Percentiles rank a stretch among this genome's conserved stretches.
Conservation (phyloP, 2,113 vertebrate species). For the Lasiurus cinereus region DNA sequence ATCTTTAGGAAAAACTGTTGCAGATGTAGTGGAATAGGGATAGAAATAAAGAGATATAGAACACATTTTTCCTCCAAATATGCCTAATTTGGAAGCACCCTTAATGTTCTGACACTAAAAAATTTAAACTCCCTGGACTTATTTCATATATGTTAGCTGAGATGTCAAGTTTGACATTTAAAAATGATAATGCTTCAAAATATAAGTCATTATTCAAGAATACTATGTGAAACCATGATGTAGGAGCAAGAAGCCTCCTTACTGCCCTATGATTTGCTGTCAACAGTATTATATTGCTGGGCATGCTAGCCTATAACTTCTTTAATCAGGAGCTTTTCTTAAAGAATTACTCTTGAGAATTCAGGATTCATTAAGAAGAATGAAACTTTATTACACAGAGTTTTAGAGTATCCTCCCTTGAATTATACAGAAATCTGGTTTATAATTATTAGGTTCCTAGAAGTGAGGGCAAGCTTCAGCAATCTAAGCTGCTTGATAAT, state of each 20-base stretch:
- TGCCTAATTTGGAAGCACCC: constrained; percentile 37
- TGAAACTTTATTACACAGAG: not conserved
- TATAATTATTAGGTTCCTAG: not conserved
- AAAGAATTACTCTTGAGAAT: constrained; percentile 1
- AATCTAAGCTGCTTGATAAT: not conserved
- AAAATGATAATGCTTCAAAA: constrained; percentile 2
- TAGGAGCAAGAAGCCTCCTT: not conserved
- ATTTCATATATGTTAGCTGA: not conserved
- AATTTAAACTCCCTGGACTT: constrained; percentile 20
- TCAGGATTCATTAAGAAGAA: not conserved
- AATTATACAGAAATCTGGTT: not conserved
- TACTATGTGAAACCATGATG: not conserved
- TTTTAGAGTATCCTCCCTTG: not conserved
- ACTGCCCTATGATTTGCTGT: not conserved
- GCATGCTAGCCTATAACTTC: not conserved
- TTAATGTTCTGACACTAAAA: constrained; percentile 1
- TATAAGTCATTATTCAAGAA: not conserved
- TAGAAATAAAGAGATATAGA: not conserved
- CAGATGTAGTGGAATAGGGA: not conserved
- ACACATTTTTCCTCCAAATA: not conserved
- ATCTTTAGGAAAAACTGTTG: constrained; percentile 20
- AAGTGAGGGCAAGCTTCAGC: not conserved
- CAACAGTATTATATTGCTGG: not conserved
- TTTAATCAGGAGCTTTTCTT: not conserved
- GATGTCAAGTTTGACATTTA: not conserved